Percentiles rank a stretch among this genome's conserved stretches.
Evolutionary conservation across 2,888 invertebrate species (phyloP).

Genomic region (Chrysolina americana): DNA sequence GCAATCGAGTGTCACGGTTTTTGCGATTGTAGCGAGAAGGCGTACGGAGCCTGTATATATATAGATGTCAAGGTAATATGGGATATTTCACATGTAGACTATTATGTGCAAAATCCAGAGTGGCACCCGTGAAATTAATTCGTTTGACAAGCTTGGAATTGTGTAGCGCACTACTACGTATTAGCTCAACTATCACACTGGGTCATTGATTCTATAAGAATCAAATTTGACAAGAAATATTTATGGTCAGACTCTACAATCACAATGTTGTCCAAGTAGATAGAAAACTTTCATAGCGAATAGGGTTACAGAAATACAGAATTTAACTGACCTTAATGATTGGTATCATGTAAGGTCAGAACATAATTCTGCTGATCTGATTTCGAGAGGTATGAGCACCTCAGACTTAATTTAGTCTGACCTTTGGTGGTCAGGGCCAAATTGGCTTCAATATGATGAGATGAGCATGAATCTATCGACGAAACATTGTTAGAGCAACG

Average conservation of each 20-base stretch:
- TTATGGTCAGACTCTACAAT: conserved; percentile 39
- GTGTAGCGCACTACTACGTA: conserved; percentile 26
- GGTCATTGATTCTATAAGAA: conserved; percentile 5
- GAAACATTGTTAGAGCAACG: background rate
- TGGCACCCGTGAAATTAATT: conserved; percentile 34
- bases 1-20: too few relatives aligned
- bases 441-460: background rate
- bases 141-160: conserved; percentile 34
- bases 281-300: conserved; percentile 39
- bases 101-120: conserved; percentile 36
- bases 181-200: conserved; percentile 21
- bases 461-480: too few relatives aligned
- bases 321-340: background rate
- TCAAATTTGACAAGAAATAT: conserved; percentile 20
- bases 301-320: conserved; percentile 14
- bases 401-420: background rate
- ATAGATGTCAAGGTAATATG: conserved; percentile 14
- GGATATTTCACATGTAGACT: background rate
- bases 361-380: too few relatives aligned
- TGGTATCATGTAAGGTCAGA: conserved; percentile 20
- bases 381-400: too few relatives aligned
- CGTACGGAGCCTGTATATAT: too few relatives aligned
- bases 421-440: conserved; percentile 17
- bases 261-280: conserved; percentile 9
- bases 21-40: too few relatives aligned